phyloP scores from a whole-genome alignment of 1,140 invertebrate species.

The Apis mellifera region DNA sequence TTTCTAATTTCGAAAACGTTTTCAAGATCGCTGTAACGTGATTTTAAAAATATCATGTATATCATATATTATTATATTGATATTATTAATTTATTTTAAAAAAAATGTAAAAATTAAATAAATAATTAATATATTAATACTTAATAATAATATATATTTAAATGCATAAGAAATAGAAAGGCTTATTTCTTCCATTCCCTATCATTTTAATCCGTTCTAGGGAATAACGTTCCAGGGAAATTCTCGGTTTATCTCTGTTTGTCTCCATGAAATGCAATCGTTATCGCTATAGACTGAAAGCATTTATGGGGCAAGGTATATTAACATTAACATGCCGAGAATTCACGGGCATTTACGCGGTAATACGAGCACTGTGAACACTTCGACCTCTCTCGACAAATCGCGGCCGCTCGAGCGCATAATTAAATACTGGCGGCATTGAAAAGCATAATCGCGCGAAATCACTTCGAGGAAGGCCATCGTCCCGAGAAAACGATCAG shows the following conservation, averaged over 20 bases:
- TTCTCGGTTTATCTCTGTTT: conserved; percentile 22
- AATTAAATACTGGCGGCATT: conserved; percentile 45
- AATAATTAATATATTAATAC: too few relatives aligned
- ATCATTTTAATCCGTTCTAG: too few relatives aligned
- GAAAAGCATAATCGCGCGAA: conserved; percentile 43
- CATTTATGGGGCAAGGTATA: conserved; percentile 11
- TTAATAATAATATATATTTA: too few relatives aligned
- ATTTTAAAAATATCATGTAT: too few relatives aligned
- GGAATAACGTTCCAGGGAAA: conserved; percentile 1
- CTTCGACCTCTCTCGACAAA: conserved; percentile 19
- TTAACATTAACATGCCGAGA: conserved; percentile 7
- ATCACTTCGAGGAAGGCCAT: conserved; percentile 68
- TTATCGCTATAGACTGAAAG: conserved; percentile 35
- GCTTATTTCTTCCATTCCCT: too few relatives aligned
- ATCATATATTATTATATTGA: too few relatives aligned
- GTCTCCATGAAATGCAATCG: conserved; percentile 16
- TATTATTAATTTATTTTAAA: too few relatives aligned
- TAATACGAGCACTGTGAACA: conserved; percentile 7
- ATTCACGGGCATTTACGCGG: conserved; percentile 44
- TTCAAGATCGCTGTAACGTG: too few relatives aligned
- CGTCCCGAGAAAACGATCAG: conserved; percentile 48
- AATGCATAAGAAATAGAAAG: too few relatives aligned
- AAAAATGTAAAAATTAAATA: too few relatives aligned
- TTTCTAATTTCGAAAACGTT: too few relatives aligned
- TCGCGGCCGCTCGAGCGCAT: not conserved